Evolutionary conservation across 2,113 vertebrate genomes (phyloP).

Genomic region (Tachuris rubrigastra): DNA sequence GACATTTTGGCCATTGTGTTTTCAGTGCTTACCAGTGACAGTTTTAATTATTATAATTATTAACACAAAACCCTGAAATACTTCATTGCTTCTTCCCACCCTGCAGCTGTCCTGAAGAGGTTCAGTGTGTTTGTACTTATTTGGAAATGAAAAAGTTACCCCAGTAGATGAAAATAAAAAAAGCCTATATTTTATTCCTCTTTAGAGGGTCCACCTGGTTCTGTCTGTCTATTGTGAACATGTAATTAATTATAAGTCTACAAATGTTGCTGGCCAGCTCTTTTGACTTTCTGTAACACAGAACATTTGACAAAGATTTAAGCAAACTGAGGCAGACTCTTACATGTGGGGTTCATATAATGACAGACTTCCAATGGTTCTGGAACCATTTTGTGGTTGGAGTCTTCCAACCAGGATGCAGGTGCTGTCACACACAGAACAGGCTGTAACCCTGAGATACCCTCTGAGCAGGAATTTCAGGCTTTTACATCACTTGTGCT

Average conservation of each 20-base stretch:
- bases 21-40: neutral
- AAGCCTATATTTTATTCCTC: neutral
- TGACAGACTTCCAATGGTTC: neutral
- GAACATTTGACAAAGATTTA: neutral
- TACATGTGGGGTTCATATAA: neutral
- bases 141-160: neutral
- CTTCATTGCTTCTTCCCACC: neutral
- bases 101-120: neutral
- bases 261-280: neutral
- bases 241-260: neutral
- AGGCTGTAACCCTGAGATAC: neutral
- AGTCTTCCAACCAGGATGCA: neutral
- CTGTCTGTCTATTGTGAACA: neutral
- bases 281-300: neutral
- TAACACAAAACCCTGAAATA: neutral
- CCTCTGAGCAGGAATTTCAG: neutral
- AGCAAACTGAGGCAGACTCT: neutral
- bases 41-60: slow-evolving; percentile 46
- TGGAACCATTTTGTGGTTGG: neutral
- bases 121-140: neutral
- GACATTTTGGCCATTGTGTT: neutral
- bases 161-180: neutral
- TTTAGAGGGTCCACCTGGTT: neutral
- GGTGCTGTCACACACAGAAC: neutral
- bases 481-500: neutral